Conservation (phyloP, 2,797 vertebrate genomes). For the Spinus pinus region DNA sequence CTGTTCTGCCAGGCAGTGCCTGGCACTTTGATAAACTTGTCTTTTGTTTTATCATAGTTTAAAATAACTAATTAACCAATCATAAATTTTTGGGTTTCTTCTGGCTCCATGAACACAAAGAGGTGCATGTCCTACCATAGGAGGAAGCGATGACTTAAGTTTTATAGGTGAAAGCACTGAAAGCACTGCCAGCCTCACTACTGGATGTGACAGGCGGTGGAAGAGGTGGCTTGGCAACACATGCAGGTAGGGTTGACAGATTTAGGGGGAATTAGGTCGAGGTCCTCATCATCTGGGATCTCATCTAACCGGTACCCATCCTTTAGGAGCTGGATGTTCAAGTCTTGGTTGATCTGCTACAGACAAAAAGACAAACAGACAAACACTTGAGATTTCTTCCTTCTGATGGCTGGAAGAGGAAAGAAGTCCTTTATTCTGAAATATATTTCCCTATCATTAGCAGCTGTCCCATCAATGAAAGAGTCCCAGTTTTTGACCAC, state of each 20-base stretch:
- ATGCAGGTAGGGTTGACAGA: constrained; percentile 94
- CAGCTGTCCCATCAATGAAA: neutral
- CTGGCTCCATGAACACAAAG: neutral
- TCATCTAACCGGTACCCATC: constrained; percentile 94
- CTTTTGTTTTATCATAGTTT: neutral
- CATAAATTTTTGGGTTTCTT: neutral
- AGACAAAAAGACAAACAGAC: constrained; percentile 40
- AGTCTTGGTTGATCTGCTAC: constrained; percentile 97
- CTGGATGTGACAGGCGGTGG: neutral
- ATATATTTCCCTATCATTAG: neutral
- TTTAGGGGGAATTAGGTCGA: constrained; percentile 94
- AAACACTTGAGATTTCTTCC: neutral
- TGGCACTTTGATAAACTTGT: neutral
- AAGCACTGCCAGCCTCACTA: neutral
- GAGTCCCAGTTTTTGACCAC: neutral
- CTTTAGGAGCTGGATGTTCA: constrained; percentile 96
- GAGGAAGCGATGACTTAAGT: constrained; percentile 88
- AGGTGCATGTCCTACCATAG: constrained; percentile 79
- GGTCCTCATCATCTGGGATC: constrained; percentile 94
- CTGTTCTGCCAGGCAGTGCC: neutral
- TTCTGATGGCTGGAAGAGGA: neutral
- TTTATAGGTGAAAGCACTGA: constrained; percentile 42
- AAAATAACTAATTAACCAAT: neutral
- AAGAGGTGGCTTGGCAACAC: constrained; percentile 93
- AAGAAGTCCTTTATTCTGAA: neutral